phyloP scores from a whole-genome alignment of 2,113 vertebrate genomes.

The Lampris incognitus region DNA sequence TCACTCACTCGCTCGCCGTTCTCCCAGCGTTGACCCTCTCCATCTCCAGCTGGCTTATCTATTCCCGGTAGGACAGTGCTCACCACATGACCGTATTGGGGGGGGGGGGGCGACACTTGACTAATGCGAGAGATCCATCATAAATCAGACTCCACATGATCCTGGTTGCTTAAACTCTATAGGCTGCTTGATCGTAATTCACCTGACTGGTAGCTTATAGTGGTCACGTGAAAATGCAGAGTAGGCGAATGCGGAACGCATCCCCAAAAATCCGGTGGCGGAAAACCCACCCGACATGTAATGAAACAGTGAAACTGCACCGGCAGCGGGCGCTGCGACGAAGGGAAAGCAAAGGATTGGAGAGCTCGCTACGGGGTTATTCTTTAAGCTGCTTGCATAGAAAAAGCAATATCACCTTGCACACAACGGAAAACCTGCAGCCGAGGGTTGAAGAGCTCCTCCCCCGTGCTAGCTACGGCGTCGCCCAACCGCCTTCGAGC shows the following conservation, averaged over 20 bases:
- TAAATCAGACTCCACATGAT: background rate
- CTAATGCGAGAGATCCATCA: slow-evolving; percentile 5
- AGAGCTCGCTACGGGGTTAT: background rate
- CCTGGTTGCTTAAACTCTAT: background rate
- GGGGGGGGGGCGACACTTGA: slow-evolving; percentile 1
- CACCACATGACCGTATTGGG: slow-evolving; percentile 27
- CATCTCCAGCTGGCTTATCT: slow-evolving; percentile 17
- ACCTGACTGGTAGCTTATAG: slow-evolving; percentile 5
- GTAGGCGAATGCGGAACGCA: background rate
- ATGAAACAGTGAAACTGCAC: background rate
- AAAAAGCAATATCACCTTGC: background rate
- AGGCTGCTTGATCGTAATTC: too few species aligned
- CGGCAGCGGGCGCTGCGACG: background rate
- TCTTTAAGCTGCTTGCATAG: background rate
- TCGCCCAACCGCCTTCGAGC: background rate
- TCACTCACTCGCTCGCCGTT: slow-evolving; percentile 20
- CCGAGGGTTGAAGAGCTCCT: background rate
- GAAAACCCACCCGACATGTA: background rate
- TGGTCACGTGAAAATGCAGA: background rate
- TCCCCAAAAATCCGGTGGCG: slow-evolving; percentile 3
- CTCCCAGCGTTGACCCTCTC: background rate
- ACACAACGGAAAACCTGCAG: slow-evolving; percentile 18
- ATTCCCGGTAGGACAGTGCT: slow-evolving; percentile 28
- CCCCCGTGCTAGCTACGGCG: background rate
- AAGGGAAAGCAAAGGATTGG: background rate